A percentile compares a stretch with the other conserved stretches of the same genome.
Conservation (phyloP, 2,113 vertebrate genomes). For the Pseudopipra pipra region DNA sequence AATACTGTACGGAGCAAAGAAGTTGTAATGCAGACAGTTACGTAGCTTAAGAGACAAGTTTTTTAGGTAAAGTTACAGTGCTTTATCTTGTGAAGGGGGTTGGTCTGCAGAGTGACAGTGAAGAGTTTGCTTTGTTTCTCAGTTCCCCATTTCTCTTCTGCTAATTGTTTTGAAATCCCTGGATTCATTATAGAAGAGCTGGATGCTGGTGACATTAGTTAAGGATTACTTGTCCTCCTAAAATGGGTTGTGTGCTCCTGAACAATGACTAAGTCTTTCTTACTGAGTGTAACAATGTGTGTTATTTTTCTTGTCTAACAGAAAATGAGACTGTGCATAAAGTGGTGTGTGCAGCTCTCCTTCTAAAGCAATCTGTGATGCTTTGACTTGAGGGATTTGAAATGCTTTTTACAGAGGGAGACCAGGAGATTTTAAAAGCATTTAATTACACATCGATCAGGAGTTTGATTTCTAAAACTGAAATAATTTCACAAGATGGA, state of each 20-base stretch:
- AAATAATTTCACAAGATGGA: not conserved
- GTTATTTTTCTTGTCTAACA: not conserved
- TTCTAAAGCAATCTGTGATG: not conserved
- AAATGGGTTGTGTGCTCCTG: not conserved
- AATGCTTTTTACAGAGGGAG: not conserved
- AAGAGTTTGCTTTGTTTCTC: not conserved
- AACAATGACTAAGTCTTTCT: not conserved
- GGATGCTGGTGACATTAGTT: not conserved
- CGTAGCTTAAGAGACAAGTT: accelerated
- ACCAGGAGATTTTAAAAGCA: not conserved
- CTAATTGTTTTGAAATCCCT: not conserved
- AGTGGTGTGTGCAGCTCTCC: not conserved
- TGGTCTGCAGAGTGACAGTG: not conserved
- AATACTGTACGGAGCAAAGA: not conserved
- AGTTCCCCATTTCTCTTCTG: not conserved
- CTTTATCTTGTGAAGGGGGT: not conserved
- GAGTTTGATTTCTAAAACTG: not conserved
- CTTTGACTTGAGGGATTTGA: not conserved
- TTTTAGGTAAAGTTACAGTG: not conserved
- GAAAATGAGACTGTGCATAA: not conserved
- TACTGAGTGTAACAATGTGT: not conserved
- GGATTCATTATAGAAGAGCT: not conserved
- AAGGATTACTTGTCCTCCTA: not conserved
- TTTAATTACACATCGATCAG: not conserved
- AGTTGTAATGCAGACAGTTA: not conserved